Conservation (phyloP, 2,113 vertebrate genomes). For the Anguilla rostrata region DNA sequence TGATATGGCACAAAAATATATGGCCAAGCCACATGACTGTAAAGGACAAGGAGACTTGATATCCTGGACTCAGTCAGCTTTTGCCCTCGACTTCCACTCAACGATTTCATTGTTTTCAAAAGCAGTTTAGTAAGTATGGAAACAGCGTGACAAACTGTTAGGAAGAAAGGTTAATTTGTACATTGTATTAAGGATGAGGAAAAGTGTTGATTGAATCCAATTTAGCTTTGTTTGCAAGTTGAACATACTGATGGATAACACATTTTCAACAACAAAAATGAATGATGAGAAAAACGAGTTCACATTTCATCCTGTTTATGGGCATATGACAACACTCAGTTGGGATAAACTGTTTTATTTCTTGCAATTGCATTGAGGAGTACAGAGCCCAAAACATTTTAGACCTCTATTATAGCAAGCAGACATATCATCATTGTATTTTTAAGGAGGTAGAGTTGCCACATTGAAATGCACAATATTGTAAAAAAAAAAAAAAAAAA, state of each 20-base stretch:
- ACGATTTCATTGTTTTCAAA: background rate
- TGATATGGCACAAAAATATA: background rate
- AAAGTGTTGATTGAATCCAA: background rate
- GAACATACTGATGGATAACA: background rate
- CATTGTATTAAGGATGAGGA: background rate
- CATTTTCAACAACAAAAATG: background rate
- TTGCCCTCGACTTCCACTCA: background rate
- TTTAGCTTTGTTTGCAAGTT: background rate
- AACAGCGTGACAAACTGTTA: background rate
- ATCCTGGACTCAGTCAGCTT: background rate
- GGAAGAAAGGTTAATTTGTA: background rate
- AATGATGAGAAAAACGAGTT: background rate
- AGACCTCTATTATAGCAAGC: background rate
- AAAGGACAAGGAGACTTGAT: background rate
- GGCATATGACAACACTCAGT: background rate
- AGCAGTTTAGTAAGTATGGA: background rate
- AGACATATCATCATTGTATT: background rate
- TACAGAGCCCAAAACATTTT: background rate
- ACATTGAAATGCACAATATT: no score
- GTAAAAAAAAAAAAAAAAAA: no score
- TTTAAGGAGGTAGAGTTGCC: background rate
- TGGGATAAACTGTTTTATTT: background rate
- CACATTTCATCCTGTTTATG: background rate
- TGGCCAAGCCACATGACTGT: background rate
- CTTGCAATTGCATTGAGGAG: background rate